Conservation (phyloP, 2,888 invertebrate genomes). For the Fabriciana adippe region DNA sequence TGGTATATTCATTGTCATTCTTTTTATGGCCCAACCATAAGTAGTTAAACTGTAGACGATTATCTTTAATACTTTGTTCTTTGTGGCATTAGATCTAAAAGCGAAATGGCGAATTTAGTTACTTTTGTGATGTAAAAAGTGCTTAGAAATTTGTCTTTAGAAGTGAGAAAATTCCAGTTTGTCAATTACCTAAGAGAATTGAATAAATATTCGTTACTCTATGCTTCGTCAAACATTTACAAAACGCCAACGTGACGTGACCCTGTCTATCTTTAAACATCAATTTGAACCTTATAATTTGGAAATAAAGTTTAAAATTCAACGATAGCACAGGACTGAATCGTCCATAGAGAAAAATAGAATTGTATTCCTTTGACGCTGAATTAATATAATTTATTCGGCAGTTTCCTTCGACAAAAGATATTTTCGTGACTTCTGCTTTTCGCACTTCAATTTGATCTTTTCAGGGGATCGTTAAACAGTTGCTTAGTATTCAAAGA, state of each 20-base stretch:
- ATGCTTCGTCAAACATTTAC: constrained; percentile 21
- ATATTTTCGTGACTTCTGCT: constrained; percentile 27
- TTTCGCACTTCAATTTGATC: constrained; percentile 18
- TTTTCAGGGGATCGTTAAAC: constrained; percentile 11
- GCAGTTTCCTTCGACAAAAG: constrained; percentile 21
- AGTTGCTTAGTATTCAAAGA: not conserved
- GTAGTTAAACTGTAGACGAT: no score
- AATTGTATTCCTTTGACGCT: constrained; percentile 31
- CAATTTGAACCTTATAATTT: not conserved
- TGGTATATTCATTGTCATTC: no score
- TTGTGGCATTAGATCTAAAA: no score
- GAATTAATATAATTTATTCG: constrained; percentile 31
- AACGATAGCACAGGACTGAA: not conserved
- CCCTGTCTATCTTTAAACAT: not conserved
- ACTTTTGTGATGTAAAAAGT: not conserved
- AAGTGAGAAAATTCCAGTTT: not conserved
- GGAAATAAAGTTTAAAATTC: not conserved
- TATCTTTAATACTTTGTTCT: no score
- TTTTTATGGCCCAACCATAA: no score
- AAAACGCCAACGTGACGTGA: constrained; percentile 13
- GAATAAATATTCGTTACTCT: constrained; percentile 23
- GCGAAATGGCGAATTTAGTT: no score
- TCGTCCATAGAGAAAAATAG: constrained; percentile 23
- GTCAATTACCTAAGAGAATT: constrained; percentile 10
- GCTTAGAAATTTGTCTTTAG: not conserved